Evolutionary conservation across 2,113 vertebrate species (phyloP), one percentile per base, ranked within the genome.

Genomic region (Anthoscopus minutus): DNA sequence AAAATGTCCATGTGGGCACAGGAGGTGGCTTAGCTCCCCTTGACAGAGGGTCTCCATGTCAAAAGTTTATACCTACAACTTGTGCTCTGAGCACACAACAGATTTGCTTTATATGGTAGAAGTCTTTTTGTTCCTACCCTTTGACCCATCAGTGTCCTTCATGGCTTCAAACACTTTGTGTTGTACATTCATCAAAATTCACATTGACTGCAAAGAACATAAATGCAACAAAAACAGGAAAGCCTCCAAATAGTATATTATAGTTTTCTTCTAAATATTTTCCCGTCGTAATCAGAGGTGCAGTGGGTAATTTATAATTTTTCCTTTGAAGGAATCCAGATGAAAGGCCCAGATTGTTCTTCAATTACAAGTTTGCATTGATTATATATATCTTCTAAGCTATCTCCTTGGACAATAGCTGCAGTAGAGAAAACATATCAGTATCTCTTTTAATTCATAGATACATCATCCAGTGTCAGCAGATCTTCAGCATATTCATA

Each of bases 251-350:
- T 98, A 98, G 97, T 98, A 98, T 98, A 98, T 97, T 98, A 98
- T 99, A 98, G 89, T 98, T 98, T 99, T 98, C 98, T 98, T 98
- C 98, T 98, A 98, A 98, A 97, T 98, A 97, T 98, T 98, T 98
- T 98, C 98, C 97, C 94, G 82, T 97, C 60, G 96, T 98, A 98
- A 97, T 98, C 97, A 97, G 97, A 97, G 98, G 96, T 97, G 95
- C 96, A 92, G 97, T 94, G 96, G 97, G 96, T 97, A 98, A 98
- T 98, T 99, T 99, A 99, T 98, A 99, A 98, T 97, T 99, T 99
- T 96, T 99, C 99, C 98, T 99, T 99, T 65, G 99, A 99, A 94
- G 99, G 99, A 97, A 99, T 98, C 99, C 99, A 99, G 98, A 99
- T 99, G 98, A 98, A 99, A 95, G 99, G 98, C 98, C 99, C 99